Evolutionary conservation across 2,113 vertebrate species (phyloP).

Genomic region (Halichoeres trimaculatus): DNA sequence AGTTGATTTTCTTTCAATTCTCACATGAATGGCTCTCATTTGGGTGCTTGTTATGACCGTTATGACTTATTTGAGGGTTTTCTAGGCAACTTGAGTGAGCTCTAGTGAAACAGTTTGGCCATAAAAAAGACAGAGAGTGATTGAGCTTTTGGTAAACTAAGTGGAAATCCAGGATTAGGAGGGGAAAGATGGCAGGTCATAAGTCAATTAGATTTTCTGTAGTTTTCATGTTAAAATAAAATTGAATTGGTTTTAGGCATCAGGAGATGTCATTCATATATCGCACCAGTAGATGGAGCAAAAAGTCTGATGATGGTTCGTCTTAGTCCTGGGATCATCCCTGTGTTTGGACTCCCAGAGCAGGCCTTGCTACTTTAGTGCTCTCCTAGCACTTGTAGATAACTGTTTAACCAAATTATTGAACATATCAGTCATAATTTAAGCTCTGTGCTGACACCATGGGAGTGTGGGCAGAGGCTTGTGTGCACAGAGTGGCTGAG

Average conservation of each 20-base stretch:
- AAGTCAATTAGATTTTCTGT: background rate
- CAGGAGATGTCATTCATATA: slow-evolving; percentile 12
- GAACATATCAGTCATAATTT: slow-evolving; percentile 8
- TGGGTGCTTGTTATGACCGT: slow-evolving; percentile 15
- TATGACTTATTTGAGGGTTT: slow-evolving; percentile 27
- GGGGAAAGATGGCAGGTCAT: background rate
- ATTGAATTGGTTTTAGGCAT: background rate
- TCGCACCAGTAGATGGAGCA: slow-evolving; percentile 67
- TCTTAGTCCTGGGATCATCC: background rate
- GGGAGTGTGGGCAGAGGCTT: background rate
- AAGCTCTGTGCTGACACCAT: background rate
- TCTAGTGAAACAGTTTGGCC: background rate
- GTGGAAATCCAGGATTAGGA: too few species aligned
- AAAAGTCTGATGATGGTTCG: background rate
- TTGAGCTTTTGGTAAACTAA: too few species aligned
- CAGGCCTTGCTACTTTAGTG: background rate
- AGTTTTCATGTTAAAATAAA: too few species aligned
- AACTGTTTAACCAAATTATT: slow-evolving; percentile 5
- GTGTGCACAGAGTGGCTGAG: slow-evolving; percentile 9
- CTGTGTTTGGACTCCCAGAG: background rate
- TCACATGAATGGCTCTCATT: slow-evolving; percentile 11
- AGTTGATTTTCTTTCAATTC: slow-evolving; percentile 14
- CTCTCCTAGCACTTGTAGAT: background rate
- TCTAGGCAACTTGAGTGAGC: slow-evolving; percentile 2
- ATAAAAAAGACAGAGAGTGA: too few species aligned